Conservation (phyloP, 2,888 invertebrate species). For the Rhaphigaster nebulosa region DNA sequence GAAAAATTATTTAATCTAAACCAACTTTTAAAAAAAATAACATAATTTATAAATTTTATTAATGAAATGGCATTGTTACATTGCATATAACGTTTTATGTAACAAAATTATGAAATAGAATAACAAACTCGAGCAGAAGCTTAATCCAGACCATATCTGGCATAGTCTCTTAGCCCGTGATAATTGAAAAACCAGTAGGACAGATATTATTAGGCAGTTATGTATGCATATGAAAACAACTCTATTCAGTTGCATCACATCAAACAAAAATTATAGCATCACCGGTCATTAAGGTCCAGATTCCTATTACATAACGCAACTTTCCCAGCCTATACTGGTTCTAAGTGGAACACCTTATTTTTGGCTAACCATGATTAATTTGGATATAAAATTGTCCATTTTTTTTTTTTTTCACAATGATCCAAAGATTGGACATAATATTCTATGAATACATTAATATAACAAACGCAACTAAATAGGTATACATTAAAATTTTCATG, state of each 20-base stretch:
- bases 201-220: constrained; percentile 33
- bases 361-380: not conserved
- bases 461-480: not conserved
- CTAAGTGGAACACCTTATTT: constrained; percentile 29
- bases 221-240: not conserved
- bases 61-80: not conserved
- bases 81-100: not conserved
- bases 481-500: not conserved
- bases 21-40: too few species aligned
- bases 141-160: not conserved
- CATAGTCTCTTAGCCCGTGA: not conserved
- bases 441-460: not conserved
- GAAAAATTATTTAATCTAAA: too few species aligned
- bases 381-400: not conserved
- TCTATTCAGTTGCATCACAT: constrained; percentile 9
- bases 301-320: constrained; percentile 3
- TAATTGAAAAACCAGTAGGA: constrained; percentile 3
- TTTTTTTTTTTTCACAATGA: not conserved
- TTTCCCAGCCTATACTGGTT: constrained; percentile 34
- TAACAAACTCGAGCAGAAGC: not conserved
- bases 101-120: not conserved
- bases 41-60: not conserved
- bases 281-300: constrained; percentile 32
- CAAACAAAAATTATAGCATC: constrained; percentile 36
- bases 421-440: not conserved